These are phyloP conservation scores for Poicephalus gulielmi DNA, from an alignment of 2,113 vertebrate species.

Conservation along the genomic window DNA sequence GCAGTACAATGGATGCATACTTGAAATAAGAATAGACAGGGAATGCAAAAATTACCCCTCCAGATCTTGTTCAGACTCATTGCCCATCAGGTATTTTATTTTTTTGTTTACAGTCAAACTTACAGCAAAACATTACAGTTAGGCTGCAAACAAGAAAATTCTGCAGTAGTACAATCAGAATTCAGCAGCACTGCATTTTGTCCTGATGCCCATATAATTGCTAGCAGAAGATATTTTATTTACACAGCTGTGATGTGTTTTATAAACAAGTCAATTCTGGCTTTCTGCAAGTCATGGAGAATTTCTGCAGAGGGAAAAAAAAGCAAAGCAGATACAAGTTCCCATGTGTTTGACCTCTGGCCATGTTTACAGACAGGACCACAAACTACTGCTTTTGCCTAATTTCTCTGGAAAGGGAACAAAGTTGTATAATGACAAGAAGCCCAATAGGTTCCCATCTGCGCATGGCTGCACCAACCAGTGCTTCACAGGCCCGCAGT, in stretches of 20 bases:
- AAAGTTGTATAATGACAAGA: neutral
- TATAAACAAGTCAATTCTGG: neutral
- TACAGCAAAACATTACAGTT: neutral
- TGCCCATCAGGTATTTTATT: neutral
- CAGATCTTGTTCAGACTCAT: neutral
- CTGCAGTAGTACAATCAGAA: neutral
- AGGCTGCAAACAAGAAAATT: neutral
- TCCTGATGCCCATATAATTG: neutral
- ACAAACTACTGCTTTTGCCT: neutral
- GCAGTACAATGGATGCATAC: neutral
- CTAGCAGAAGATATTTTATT: neutral
- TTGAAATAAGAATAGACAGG: neutral
- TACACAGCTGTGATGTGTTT: neutral
- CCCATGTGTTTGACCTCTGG: neutral
- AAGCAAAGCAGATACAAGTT: neutral
- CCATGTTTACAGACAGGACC: neutral
- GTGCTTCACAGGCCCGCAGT: neutral
- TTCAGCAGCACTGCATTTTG: neutral
- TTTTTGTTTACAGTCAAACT: neutral
- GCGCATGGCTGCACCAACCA: neutral
- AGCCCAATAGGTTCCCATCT: neutral
- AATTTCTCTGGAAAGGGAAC: neutral
- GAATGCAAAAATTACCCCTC: neutral
- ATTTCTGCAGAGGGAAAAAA: neutral
- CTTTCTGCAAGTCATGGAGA: neutral